Evolutionary conservation across 2,797 vertebrate species (phyloP), one percentile per base, ranked within the genome.

Genomic region (Brotula barbata): DNA sequence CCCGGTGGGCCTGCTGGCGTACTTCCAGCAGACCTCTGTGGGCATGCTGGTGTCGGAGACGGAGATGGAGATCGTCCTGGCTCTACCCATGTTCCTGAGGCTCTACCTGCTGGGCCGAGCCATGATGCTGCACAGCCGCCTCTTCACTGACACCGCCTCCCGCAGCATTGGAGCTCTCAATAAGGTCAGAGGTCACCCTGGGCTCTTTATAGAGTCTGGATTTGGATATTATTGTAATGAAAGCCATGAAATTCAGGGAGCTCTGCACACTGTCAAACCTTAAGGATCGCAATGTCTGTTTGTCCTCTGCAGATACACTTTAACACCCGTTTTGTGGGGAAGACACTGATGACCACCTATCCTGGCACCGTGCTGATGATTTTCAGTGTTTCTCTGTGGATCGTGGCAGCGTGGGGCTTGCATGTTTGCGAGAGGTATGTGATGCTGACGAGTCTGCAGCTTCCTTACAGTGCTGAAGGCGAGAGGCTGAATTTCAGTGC

Each of bases 111-210:
- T 96, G 0, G 94, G 93, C 8, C 87, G 89, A 1, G 94, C 95
- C 91, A 94, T 96, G 94, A 95, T 97, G 89, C 93, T 97, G 85
- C 95, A 96, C 90, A 96, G 95, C 90, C 94, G 95, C 89, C 95
- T 97, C 88, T 96, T 95, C 90, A 96, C 95, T 12, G 94, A 96
- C 93, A 95, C 94, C 12, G 96, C 95, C 20, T 97, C 95, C 59
- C 93, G 95, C 85, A 97, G 95, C 92, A 97, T 97, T 78, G 95
- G 95, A 79, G 95, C 95, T 2, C 92, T 97, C 85, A 97, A 97
- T 87, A 97, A 97, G 93, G 96, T 97, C 57, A 48, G 79, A 55
- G 64, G 65, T 63, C 56, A 44, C 49, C 34, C 7, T 1, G 20
- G 39, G 33, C 14, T 50, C 23, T 55, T n/a, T n/a, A n/a, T n/a